phyloP scores from a whole-genome alignment of 1,140 invertebrate genomes.

The Papilio polytes region DNA sequence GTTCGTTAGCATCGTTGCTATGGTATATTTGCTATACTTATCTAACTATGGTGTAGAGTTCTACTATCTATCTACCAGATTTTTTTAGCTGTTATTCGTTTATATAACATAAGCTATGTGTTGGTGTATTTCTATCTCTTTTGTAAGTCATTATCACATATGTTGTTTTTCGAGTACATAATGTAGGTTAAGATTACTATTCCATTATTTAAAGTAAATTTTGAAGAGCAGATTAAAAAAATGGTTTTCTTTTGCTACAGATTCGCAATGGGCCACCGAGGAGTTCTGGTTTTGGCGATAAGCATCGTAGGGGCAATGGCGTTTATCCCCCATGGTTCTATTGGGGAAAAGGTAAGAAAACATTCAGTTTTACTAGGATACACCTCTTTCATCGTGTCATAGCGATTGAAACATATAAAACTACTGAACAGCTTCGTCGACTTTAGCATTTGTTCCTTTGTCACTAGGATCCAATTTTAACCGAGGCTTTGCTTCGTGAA shows the following conservation, averaged over 20 bases:
- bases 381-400: neutral
- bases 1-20: constrained; percentile 27
- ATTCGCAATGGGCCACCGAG: constrained; percentile 68
- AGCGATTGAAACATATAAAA: neutral
- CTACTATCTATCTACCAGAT: neutral
- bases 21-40: neutral
- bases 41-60: neutral
- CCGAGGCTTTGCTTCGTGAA: constrained; percentile 87
- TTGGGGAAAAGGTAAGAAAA: constrained; percentile 74
- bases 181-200: neutral
- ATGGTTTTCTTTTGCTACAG: constrained; percentile 57
- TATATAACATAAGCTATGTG: neutral
- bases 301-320: constrained; percentile 74
- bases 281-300: constrained; percentile 68
- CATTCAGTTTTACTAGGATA: neutral
- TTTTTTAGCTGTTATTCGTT: neutral
- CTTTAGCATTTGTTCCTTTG: neutral
- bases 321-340: constrained; percentile 81
- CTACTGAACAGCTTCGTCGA: neutral
- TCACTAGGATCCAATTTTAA: constrained; percentile 79
- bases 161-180: too few species aligned
- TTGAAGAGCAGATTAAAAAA: neutral
- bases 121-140: too few species aligned
- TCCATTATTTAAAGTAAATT: neutral
- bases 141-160: too few species aligned